A percentile compares a stretch with the other conserved stretches of the same genome.
Conservation (phyloP, 2,113 vertebrate genomes). For the Pangasianodon gigas region DNA sequence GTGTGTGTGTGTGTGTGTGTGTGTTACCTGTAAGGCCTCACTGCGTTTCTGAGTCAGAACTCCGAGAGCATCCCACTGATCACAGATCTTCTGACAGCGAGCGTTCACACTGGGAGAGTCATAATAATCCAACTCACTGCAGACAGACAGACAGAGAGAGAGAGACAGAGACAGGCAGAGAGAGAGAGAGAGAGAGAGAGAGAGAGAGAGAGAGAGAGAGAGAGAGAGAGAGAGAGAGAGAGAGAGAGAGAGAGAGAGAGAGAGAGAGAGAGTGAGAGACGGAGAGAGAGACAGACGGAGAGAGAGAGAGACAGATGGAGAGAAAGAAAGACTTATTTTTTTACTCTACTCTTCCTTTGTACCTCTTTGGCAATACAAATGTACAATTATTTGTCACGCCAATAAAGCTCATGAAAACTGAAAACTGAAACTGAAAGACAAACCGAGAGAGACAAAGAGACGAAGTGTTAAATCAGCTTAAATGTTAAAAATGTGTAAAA, state of each 20-base stretch:
- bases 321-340: too few relatives aligned
- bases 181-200: background rate
- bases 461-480: background rate
- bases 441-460: background rate
- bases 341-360: too few relatives aligned
- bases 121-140: conserved; percentile 96
- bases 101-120: conserved; percentile 96
- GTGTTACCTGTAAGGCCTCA: conserved; percentile 90
- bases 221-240: background rate
- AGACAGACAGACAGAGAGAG: background rate
- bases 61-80: conserved; percentile 95
- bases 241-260: background rate
- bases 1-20: background rate
- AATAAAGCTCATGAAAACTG: too few relatives aligned
- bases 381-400: too few relatives aligned
- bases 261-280: background rate
- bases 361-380: too few relatives aligned
- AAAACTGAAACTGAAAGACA: too few relatives aligned
- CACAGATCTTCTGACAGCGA: conserved; percentile 96
- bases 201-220: background rate
- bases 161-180: background rate
- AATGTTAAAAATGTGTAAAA: background rate
- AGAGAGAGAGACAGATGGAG: background rate
- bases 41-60: conserved; percentile 91
- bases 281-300: background rate